A percentile compares a stretch with the other conserved stretches of the same genome.
Conservation (phyloP, 2,888 invertebrate genomes). For the Lydus trimaculatus region DNA sequence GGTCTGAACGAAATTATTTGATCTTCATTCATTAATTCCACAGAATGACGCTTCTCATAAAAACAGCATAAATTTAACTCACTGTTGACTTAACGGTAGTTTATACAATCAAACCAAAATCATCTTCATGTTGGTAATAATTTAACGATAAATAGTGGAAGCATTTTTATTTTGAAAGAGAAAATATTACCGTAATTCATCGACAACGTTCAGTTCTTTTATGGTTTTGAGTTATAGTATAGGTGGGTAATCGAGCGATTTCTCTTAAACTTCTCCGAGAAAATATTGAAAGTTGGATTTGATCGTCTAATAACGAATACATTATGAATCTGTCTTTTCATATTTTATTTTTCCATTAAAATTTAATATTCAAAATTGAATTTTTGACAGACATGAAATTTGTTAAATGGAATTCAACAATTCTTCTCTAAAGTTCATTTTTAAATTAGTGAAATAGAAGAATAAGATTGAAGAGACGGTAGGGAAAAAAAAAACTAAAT, state of each 20-base stretch:
- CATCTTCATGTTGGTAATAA: background rate
- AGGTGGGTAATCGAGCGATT: constrained; percentile 10
- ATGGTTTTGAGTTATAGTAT: constrained; percentile 5
- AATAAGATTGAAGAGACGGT: background rate
- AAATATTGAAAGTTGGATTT: background rate
- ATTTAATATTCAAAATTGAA: background rate
- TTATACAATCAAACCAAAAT: background rate
- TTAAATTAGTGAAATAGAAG: background rate
- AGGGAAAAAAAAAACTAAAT: background rate
- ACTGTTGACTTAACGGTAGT: background rate
- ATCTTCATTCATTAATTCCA: background rate
- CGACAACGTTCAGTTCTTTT: constrained; percentile 4
- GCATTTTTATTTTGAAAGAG: background rate
- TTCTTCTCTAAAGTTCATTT: background rate
- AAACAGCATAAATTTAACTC: background rate
- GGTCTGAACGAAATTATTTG: background rate
- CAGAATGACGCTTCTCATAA: background rate
- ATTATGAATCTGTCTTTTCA: background rate
- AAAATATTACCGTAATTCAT: constrained; percentile 9
- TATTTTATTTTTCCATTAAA: background rate
- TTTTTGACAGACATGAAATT: background rate
- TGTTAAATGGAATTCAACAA: background rate
- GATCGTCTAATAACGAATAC: background rate
- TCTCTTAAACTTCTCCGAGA: background rate
- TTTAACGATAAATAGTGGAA: background rate